Percentiles rank a stretch among this genome's conserved stretches.
phyloP scores from a whole-genome alignment of 1,140 invertebrate genomes.

The Harlomillsia oculata region DNA sequence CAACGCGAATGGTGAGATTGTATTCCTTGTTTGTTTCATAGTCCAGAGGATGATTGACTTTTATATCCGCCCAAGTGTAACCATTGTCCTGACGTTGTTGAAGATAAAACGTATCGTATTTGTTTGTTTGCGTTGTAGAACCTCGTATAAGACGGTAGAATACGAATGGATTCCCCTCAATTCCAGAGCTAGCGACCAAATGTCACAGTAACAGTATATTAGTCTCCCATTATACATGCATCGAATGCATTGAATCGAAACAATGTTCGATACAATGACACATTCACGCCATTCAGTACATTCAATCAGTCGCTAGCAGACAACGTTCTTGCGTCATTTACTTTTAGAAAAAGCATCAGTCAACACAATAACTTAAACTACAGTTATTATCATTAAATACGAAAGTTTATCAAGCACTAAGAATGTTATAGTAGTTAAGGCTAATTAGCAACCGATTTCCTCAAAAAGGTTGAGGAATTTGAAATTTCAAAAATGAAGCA shows the following conservation, averaged over 20 bases:
- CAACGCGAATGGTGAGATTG: slow-evolving; percentile 87
- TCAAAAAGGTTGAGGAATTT: too few relatives aligned
- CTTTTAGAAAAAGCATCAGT: too few relatives aligned
- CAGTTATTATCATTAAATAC: too few relatives aligned
- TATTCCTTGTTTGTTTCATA: slow-evolving; percentile 92
- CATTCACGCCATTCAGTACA: too few relatives aligned
- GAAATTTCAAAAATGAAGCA: too few relatives aligned
- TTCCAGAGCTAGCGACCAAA: slow-evolving; percentile 66
- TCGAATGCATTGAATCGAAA: neutral
- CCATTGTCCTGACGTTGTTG: slow-evolving; percentile 83
- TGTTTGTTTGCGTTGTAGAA: slow-evolving; percentile 88
- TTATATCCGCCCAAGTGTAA: slow-evolving; percentile 55
- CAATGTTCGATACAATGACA: too few relatives aligned
- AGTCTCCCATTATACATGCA: neutral
- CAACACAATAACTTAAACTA: too few relatives aligned
- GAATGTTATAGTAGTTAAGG: too few relatives aligned
- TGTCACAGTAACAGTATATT: neutral
- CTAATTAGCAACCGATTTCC: too few relatives aligned
- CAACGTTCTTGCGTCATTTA: too few relatives aligned
- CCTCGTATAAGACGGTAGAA: slow-evolving; percentile 90
- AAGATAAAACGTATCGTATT: slow-evolving; percentile 88
- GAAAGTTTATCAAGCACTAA: too few relatives aligned
- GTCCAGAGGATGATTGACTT: slow-evolving; percentile 90
- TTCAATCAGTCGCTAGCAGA: too few relatives aligned
- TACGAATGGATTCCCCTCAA: slow-evolving; percentile 87